Percentiles rank a stretch among this genome's conserved stretches.
These are phyloP conservation scores for Polydrusus cervinus DNA, from an alignment of 2,888 invertebrate species.

Conservation along the genomic window DNA sequence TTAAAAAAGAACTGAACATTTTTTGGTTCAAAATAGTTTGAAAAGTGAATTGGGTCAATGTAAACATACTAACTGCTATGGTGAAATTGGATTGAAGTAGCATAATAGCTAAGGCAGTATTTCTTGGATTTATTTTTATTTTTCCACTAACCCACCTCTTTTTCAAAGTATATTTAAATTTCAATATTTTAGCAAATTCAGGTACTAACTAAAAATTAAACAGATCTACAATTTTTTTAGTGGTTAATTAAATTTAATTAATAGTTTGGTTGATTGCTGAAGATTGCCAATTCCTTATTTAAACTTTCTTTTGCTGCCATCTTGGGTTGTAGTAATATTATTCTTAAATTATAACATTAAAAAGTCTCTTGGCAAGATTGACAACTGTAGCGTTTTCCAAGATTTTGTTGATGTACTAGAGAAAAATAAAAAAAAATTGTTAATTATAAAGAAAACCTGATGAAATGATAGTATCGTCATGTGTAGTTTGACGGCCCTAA, in stretches of 20 bases:
- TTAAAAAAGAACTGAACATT: no score
- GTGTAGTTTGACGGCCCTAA: no score
- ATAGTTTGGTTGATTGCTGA: not conserved
- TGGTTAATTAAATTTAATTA: not conserved
- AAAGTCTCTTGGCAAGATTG: slow-evolving; percentile 66
- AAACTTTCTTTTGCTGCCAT: not conserved
- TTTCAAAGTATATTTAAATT: no score
- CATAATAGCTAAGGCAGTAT: no score
- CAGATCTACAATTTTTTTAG: not conserved
- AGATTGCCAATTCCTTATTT: not conserved
- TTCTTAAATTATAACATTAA: slow-evolving; percentile 62
- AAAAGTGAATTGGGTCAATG: no score
- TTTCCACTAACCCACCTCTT: no score
- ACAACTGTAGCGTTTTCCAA: slow-evolving; percentile 67
- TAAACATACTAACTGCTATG: no score
- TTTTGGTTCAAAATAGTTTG: no score
- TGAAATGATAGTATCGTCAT: not conserved
- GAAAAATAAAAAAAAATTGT: slow-evolving; percentile 44
- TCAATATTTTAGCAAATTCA: no score
- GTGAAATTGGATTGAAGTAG: no score
- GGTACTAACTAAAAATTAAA: not conserved
- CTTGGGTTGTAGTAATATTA: not conserved
- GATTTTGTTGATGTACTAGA: slow-evolving; percentile 68
- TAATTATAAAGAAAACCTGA: not conserved
- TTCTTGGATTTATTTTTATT: no score